These are phyloP conservation scores for Pseudomyrmex flavicornis DNA, from an alignment of 1,140 invertebrate species.

Conservation along the genomic window DNA sequence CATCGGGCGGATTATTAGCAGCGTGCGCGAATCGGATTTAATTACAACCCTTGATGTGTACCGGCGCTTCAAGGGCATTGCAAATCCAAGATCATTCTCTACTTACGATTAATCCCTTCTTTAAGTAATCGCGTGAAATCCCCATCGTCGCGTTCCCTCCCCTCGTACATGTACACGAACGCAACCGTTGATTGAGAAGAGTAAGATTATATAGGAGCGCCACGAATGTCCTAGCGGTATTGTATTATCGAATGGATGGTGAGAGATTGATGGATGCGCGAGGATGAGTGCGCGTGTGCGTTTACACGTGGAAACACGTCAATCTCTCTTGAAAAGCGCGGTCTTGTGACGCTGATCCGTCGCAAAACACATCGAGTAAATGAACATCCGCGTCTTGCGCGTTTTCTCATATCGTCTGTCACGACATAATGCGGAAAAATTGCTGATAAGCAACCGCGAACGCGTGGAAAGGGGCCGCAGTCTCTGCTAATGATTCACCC, in stretches of 20 bases:
- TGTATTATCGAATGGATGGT: conserved; percentile 27
- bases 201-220: neutral
- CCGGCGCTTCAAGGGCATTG: too few species aligned
- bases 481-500: neutral
- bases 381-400: neutral
- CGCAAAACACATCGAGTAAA: neutral
- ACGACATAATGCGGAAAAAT: neutral
- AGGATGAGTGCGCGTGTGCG: neutral
- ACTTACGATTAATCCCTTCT: conserved; percentile 30
- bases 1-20: neutral
- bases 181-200: conserved; percentile 23
- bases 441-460: conserved; percentile 13
- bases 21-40: neutral
- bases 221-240: conserved; percentile 7
- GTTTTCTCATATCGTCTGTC: neutral
- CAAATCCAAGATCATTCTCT: neutral
- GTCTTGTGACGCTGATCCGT: neutral
- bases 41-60: neutral
- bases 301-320: conserved; percentile 22
- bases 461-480: too few species aligned
- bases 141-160: neutral
- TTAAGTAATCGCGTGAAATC: conserved; percentile 26
- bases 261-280: conserved; percentile 37
- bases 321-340: neutral
- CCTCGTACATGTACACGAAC: neutral